These are phyloP conservation scores for Bos indicus DNA, from an alignment of 2,113 vertebrate genomes.

Conservation along the genomic window DNA sequence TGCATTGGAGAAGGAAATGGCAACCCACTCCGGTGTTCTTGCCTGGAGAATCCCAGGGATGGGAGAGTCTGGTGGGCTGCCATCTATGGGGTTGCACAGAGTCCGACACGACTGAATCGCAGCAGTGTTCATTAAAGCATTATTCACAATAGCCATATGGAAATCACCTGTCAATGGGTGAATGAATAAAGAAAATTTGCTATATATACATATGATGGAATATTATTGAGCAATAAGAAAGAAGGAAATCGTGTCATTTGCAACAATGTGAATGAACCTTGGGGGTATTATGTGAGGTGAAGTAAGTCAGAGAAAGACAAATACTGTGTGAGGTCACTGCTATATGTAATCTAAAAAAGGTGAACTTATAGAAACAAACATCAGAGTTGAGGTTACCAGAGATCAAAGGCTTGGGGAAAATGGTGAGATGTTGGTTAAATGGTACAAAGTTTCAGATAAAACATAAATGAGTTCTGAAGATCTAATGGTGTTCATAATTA, in stretches of 20 bases:
- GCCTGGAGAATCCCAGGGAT: too few species aligned
- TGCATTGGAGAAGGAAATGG: too few species aligned
- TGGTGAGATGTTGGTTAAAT: not conserved
- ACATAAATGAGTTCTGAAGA: not conserved
- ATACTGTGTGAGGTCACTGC: not conserved
- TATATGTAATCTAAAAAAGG: not conserved
- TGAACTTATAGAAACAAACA: not conserved
- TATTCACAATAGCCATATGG: not conserved
- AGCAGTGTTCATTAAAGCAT: not conserved
- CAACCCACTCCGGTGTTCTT: too few species aligned
- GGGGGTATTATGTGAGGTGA: not conserved
- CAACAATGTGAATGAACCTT: not conserved
- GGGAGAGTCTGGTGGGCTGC: too few species aligned
- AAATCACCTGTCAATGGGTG: not conserved
- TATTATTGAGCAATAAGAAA: not conserved
- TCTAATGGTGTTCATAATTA: not conserved
- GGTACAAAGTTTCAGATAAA: not conserved
- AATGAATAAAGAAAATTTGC: not conserved
- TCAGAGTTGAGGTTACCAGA: not conserved
- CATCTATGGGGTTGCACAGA: too few species aligned
- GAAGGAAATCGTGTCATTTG: not conserved
- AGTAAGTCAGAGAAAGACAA: not conserved
- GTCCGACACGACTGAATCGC: too few species aligned
- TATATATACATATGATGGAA: not conserved
- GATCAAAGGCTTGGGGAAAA: not conserved